Conservation (phyloP, 2,888 invertebrate genomes). For the Andrena haemorrhoa region DNA sequence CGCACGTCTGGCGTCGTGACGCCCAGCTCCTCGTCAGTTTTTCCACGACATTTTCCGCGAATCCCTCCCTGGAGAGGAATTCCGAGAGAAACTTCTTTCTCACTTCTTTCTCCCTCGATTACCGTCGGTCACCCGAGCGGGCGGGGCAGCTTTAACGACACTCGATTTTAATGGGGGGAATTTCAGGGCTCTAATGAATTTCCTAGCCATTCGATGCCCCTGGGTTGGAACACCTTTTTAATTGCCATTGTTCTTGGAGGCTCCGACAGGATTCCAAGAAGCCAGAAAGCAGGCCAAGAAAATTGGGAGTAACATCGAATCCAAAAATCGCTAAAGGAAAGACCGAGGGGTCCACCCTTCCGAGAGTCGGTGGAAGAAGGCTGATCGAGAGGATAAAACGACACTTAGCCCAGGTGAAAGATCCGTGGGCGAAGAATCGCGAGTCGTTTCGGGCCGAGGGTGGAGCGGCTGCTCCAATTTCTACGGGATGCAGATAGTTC, state of each 20-base stretch:
- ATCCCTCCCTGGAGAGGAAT: background rate
- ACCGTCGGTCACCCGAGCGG: conserved; percentile 9
- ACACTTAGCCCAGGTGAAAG: background rate
- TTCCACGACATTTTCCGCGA: conserved; percentile 5
- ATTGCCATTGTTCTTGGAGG: background rate
- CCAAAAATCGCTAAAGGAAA: too few species aligned
- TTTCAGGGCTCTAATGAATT: conserved; percentile 11
- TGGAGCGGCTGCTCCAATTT: conserved; percentile 30
- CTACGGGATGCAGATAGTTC: conserved; percentile 11
- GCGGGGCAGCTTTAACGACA: conserved; percentile 5
- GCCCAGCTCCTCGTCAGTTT: background rate
- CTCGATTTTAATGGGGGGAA: conserved; percentile 36
- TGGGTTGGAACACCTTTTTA: background rate
- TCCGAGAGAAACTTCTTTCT: background rate
- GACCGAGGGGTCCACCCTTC: too few species aligned
- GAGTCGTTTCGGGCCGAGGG: conserved; percentile 16
- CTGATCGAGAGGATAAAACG: background rate
- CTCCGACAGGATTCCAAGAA: background rate
- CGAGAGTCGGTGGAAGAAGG: background rate
- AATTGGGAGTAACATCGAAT: too few species aligned
- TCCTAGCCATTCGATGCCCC: background rate
- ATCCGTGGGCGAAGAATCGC: conserved; percentile 17
- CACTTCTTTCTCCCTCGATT: background rate
- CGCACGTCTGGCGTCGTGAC: conserved; percentile 37
- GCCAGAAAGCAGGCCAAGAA: too few species aligned